These are phyloP conservation scores for Albula goreensis DNA, from an alignment of 2,113 vertebrate species.

Conservation along the genomic window DNA sequence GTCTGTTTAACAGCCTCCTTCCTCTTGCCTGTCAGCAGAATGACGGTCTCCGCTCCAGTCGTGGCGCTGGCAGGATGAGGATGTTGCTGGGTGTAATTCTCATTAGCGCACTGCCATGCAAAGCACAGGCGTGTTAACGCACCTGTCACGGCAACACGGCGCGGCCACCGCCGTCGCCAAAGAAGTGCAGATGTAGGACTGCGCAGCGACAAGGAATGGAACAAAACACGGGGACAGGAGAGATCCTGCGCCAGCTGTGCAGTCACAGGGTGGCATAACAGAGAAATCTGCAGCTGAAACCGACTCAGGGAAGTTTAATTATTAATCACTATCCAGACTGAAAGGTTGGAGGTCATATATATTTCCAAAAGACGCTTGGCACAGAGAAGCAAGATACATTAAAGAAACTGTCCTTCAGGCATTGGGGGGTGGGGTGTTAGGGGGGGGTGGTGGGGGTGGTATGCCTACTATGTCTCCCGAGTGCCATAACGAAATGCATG, in stretches of 20 bases:
- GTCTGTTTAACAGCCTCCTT: conserved; percentile 24
- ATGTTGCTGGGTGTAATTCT: conserved; percentile 8
- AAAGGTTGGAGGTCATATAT: background rate
- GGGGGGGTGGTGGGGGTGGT: background rate
- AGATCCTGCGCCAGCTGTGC: background rate
- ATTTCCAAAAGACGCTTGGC: background rate
- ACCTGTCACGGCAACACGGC: conserved; percentile 28
- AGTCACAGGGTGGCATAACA: background rate
- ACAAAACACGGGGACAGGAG: conserved; percentile 46
- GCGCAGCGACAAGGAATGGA: conserved; percentile 75
- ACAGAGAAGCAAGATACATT: background rate
- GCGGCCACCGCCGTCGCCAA: conserved; percentile 41
- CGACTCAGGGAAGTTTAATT: background rate
- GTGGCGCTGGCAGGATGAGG: background rate
- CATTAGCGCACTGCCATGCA: conserved; percentile 42
- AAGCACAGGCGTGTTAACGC: conserved; percentile 35
- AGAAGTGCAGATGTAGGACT: conserved; percentile 76
- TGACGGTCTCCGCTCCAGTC: background rate
- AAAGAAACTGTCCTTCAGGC: conserved; percentile 42
- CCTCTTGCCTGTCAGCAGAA: conserved; percentile 8
- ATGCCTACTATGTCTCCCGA: background rate
- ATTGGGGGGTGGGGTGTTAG: conserved; percentile 27
- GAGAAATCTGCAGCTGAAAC: background rate
- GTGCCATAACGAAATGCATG: conserved; percentile 23
- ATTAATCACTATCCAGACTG: background rate